These are phyloP conservation scores for Pimephales promelas DNA, from an alignment of 2,113 vertebrate species.

Conservation along the genomic window DNA sequence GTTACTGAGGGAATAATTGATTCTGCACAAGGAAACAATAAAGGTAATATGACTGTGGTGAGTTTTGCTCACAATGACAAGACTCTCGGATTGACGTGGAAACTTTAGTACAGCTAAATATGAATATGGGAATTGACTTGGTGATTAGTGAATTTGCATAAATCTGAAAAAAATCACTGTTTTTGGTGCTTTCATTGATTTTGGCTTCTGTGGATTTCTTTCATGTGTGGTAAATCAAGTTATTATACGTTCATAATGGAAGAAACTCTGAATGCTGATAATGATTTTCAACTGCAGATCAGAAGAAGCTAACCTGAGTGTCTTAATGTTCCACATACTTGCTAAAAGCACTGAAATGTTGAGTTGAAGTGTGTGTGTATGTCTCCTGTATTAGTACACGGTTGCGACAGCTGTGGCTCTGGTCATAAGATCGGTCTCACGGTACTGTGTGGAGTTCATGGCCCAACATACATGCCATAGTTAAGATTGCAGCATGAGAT, in stretches of 20 bases:
- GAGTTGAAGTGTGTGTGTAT: neutral
- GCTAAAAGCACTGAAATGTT: neutral
- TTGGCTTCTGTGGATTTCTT: neutral
- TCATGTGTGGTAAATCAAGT: neutral
- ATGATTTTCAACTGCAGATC: neutral
- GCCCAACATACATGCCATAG: constrained; percentile 46
- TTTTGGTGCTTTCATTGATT: neutral
- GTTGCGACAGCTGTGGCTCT: constrained; percentile 51
- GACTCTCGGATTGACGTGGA: neutral
- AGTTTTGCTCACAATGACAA: neutral
- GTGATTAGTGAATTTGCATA: neutral
- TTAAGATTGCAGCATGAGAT: constrained; percentile 43
- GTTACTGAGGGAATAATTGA: constrained; percentile 42
- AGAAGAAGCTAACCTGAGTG: neutral
- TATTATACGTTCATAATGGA: too few species aligned
- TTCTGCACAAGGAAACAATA: constrained; percentile 32
- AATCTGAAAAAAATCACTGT: neutral
- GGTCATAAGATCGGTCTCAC: constrained; percentile 54
- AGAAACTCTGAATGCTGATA: neutral
- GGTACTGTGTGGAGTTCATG: neutral
- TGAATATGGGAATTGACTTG: neutral
- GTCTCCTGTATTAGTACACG: constrained; percentile 41
- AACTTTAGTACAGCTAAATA: neutral
- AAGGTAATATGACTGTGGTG: constrained; percentile 15
- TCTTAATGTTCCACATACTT: neutral